These are phyloP conservation scores for Plestiodon gilberti DNA, from an alignment of 2,113 vertebrate species.

Conservation along the genomic window DNA sequence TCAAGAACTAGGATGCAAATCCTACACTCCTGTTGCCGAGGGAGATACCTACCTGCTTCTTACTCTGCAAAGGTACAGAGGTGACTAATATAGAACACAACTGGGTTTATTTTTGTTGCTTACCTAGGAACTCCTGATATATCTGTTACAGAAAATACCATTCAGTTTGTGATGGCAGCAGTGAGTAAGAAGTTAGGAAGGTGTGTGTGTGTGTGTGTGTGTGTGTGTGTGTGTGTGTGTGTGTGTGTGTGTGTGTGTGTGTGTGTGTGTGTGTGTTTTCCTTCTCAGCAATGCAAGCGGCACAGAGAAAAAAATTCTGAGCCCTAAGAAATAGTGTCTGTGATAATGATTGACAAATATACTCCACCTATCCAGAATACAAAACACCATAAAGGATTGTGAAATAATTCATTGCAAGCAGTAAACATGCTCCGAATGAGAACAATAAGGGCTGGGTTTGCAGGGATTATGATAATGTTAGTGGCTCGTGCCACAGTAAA, in stretches of 20 bases:
- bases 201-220: not conserved
- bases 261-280: not conserved
- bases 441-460: not conserved
- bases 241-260: not conserved
- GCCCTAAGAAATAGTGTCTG: not conserved
- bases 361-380: constrained; percentile 26
- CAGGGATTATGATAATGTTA: constrained; percentile 32
- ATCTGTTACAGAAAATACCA: not conserved
- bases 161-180: constrained; percentile 33
- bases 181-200: constrained; percentile 24
- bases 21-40: not conserved
- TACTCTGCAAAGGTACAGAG: not conserved
- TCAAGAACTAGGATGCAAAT: not conserved
- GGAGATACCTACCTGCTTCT: constrained; percentile 28
- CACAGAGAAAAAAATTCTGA: constrained; percentile 18
- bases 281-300: not conserved
- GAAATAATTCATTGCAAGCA: constrained; percentile 21
- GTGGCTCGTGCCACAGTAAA: constrained; percentile 29
- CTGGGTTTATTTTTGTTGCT: constrained; percentile 9
- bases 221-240: not conserved
- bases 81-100: constrained; percentile 34
- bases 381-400: constrained; percentile 12
- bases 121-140: not conserved
- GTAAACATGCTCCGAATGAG: constrained; percentile 21
- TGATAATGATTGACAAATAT: constrained; percentile 7